Base-by-base conservation (phyloP, 2,113 vertebrate species). In the Salminus brasiliensis region DNA sequence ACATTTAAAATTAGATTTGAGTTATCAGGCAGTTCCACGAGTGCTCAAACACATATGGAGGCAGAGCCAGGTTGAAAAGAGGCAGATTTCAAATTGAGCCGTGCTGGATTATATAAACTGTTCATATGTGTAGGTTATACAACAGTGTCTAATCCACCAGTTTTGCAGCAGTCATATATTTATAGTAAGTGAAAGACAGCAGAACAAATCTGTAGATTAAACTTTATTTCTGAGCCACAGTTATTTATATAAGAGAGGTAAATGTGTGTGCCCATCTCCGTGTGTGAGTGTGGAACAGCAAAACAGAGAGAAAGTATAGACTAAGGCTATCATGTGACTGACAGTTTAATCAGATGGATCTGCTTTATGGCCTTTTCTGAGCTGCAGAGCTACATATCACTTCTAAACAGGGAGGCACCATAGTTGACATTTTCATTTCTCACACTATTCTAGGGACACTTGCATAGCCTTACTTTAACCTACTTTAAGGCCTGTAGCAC, bases 341-440 rank as follows among this genome's bases (percentile, higher is more conserved):
- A 89, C 87, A 86, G 85, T 89, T 92, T 89, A 85, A 91, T 89
- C 90, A 89, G 87, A 82, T 25, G 62, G 49, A 65, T 83, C 72
- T 82, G 75, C 74, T 76, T 85, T 79, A 30, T 27, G n/a, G 39
- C 66, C 53, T 34, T 52, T n/a, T 25, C 72, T 55, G 45, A 73
- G 52, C 52, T 79, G 83, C 57, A 69, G 71, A 75, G 32, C 76
- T 29, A 49, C 69, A 72, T 73, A 49, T 87, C 72, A 84, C 82
- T 84, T 83, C 75, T 5, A 27, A 45, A 45, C 23, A n/a, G 32
- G 39, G 32, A 27, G 49, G 23, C 73, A 27, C 53, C 21, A 27
- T 25, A 15, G 10, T 5, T 88, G 86, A 87, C 85, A 89, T 81
- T 86, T 88, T 82, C 25, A 87, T 86, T 83, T 75, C 53, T 52